Base-by-base conservation (phyloP, 1,140 invertebrate species). In the Aphaenogaster ashmeadi region DNA sequence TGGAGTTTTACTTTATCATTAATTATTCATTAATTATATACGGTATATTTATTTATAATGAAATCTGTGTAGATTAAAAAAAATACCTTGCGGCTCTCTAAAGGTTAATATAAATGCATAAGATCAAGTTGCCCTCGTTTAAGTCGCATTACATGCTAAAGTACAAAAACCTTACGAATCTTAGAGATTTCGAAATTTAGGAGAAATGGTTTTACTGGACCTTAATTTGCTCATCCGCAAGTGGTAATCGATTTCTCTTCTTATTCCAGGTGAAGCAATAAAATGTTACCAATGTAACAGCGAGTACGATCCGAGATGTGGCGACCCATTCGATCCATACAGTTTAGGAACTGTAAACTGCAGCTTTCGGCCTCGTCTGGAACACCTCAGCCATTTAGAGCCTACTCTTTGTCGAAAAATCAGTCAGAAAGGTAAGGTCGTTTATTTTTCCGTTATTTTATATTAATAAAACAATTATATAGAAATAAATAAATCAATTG, bases 271-370 rank as follows among this genome's bases (percentile, higher is more conserved):
- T 72, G 90, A 95, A 33, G 93, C 95, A 8, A 96, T 97, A 90
- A 93, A 95, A 87, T 98, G 98, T 93, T 98, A 98, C 92, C 97
- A 98, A 88, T 98, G 98, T 95, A 98, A 98, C 95, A 98, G 98
- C 74, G 97, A 96, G 66, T 98, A 97, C 91, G 98, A 98, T 95
- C 97, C 97, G 33, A 96, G 98, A 90, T 98, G 98, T 92, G 98
- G 97, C 3, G 97, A 98, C 92, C 97, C 98, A 3, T 98, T 99
- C 92, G 97, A 98, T 93, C 95, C 97, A 0, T 98, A 97, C 94
- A 98, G 97, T 66, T 96, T 98, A 75, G 98, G 97, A 21, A 96
- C 96, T 77, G 97, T 98, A 5, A 98, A 99, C 94, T 99, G 98
- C 94, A 97, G 97, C 77, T 96, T 98, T 92, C 97, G 97, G 90